Percentiles rank a stretch among this genome's conserved stretches.
Conservation (phyloP, 2,113 vertebrate genomes). For the Protobothrops flavoviridis region DNA sequence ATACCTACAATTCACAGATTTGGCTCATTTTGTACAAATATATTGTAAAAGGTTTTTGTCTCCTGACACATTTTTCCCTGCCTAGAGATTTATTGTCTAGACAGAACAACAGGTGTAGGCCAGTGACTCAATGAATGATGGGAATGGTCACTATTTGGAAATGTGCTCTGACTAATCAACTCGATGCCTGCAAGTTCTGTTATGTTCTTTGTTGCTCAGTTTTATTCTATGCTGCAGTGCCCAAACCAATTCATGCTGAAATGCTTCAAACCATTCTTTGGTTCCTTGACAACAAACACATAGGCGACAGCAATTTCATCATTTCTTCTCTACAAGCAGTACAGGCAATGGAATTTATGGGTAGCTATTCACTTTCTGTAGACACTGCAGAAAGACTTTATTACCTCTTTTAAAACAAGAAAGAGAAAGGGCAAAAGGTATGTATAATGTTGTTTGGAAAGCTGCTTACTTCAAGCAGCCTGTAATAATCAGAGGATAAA, state of each 20-base stretch:
- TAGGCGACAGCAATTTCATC: conserved; percentile 31
- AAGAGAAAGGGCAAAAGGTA: conserved; percentile 11
- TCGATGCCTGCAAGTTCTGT: conserved; percentile 53
- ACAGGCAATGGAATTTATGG: conserved; percentile 9
- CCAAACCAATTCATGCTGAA: conserved; percentile 38
- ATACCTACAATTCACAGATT: neutral
- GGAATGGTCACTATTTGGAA: conserved; percentile 37
- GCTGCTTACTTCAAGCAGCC: conserved; percentile 15
- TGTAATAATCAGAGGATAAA: conserved; percentile 35
- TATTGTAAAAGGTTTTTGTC: conserved; percentile 31
- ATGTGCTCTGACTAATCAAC: conserved; percentile 49
- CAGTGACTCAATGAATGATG: conserved; percentile 35
- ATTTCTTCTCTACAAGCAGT: conserved; percentile 1
- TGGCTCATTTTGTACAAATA: conserved; percentile 1
- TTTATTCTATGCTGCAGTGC: conserved; percentile 47
- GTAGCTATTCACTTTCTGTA: conserved; percentile 31
- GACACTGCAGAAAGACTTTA: conserved; percentile 31
- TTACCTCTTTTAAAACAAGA: conserved; percentile 28
- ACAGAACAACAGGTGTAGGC: conserved; percentile 37
- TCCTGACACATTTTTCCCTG: conserved; percentile 20
- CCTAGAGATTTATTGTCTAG: conserved; percentile 32
- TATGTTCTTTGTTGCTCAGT: conserved; percentile 55
- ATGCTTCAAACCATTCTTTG: conserved; percentile 50
- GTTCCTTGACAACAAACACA: conserved; percentile 33
- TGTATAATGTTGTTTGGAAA: neutral